phyloP scores from a whole-genome alignment of 2,797 vertebrate genomes.

The Gymnothorax reevesii region DNA sequence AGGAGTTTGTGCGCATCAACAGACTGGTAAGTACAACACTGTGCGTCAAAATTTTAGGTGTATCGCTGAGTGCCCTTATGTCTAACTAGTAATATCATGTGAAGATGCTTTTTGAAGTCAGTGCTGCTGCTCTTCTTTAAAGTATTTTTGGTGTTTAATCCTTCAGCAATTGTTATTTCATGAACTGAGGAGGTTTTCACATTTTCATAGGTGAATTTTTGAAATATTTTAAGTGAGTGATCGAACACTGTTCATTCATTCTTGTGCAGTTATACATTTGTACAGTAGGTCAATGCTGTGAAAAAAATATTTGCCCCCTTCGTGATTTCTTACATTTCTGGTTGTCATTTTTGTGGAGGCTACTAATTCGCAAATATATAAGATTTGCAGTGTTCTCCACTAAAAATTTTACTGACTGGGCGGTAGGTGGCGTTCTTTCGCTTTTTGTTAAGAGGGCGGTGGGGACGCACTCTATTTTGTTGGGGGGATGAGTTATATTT shows the following conservation, averaged over 20 bases:
- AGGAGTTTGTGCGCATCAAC: constrained; percentile 95
- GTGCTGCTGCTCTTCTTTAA: constrained; percentile 46
- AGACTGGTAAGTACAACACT: constrained; percentile 81
- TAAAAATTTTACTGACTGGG: too few species aligned
- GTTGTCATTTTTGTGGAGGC: neutral
- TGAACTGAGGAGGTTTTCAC: constrained; percentile 19
- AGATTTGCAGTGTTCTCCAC: too few species aligned
- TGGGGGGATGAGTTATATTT: too few species aligned
- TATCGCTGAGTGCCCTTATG: neutral
- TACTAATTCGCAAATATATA: too few species aligned
- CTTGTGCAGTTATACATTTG: neutral
- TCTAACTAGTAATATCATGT: constrained; percentile 56
- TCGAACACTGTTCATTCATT: neutral
- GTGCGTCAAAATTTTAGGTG: neutral
- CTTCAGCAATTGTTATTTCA: constrained; percentile 50
- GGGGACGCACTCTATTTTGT: too few species aligned
- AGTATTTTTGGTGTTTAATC: constrained; percentile 47
- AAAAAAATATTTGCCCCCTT: neutral
- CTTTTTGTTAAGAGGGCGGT: too few species aligned
- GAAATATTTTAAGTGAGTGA: neutral
- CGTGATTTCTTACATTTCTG: neutral
- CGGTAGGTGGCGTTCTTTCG: too few species aligned
- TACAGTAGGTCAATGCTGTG: too few species aligned
- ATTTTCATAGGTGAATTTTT: neutral
- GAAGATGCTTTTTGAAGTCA: constrained; percentile 64